Conservation (phyloP, 2,797 vertebrate genomes). For the Centroberyx gerrardi region DNA sequence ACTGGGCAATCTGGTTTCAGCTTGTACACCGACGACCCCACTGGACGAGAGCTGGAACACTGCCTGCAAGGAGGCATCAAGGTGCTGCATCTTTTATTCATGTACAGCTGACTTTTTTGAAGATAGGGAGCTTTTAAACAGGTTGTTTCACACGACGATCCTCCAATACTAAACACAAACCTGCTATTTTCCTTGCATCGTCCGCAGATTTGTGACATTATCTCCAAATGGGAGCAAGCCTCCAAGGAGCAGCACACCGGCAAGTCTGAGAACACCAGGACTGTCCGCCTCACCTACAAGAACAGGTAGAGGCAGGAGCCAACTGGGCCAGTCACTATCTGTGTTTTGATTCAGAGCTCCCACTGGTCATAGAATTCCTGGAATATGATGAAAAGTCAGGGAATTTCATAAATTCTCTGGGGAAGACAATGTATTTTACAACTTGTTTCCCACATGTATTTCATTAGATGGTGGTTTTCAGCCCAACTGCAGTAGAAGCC, state of each 20-base stretch:
- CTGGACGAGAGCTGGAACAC: constrained; percentile 93
- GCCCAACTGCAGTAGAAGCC: too few relatives aligned
- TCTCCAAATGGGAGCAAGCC: constrained; percentile 98
- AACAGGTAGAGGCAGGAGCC: constrained; percentile 87
- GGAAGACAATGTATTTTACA: too few relatives aligned
- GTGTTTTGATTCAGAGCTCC: background rate
- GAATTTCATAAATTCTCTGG: too few relatives aligned
- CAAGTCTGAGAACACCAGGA: constrained; percentile 94
- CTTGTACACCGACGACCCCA: constrained; percentile 95
- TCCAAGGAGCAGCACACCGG: constrained; percentile 95
- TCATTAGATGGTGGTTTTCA: too few relatives aligned
- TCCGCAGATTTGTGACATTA: constrained; percentile 96
- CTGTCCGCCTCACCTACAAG: constrained; percentile 96
- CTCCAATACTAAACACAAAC: background rate
- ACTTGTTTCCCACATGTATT: too few relatives aligned
- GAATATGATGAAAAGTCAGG: too few relatives aligned
- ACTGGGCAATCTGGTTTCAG: constrained; percentile 93
- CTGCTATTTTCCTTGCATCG: background rate
- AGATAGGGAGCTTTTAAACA: background rate
- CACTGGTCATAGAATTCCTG: too few relatives aligned
- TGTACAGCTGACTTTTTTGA: rapidly evolving
- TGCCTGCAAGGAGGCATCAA: constrained; percentile 95
- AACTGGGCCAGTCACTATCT: too few relatives aligned
- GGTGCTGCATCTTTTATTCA: constrained; percentile 79
- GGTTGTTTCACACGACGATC: background rate